Evolutionary conservation across 2,797 vertebrate species (phyloP), one percentile per base, ranked within the genome.

Genomic region (Poecilia gillii): DNA sequence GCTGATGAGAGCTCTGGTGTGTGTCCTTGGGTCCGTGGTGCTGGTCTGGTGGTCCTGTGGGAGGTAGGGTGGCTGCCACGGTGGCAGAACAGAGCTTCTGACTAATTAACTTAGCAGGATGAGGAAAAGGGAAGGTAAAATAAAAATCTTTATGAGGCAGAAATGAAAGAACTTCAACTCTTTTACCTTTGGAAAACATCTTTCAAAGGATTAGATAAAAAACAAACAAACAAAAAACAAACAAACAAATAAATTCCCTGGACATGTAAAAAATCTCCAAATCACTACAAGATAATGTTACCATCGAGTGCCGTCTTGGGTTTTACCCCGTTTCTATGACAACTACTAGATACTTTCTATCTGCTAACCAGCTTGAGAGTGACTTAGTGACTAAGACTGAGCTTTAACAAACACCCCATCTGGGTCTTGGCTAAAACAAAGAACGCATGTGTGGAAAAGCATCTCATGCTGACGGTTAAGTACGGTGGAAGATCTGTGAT

Each of bases 1-100:
- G 75, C 74, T 93, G 90, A 88, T 85, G 89, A 87, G 87, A 81
- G 87, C 80, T 92, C 91, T 93, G 92, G 81, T 92, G 87, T 90
- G 85, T 91, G 90, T 93, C 88, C 83, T 72, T 11, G 2, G 81
- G 79, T 85, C 83, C 75, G 6, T 49, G 55, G 75, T 62, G 75
- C 77, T 75, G 81, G 28, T 85, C 73, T 72, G 77, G 81, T 41
- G 66, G 76, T 87, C 85, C 75, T 80, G 28, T 4, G 77, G 70
- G 85, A 80, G 55, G 45, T 1, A 74, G 39, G 73, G 74, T 31
- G 77, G 76, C 76, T 73, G 77, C 76, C 45, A 81, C 78, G 84
- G 84, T 13, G 46, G 71, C 25, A 55, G 83, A 85, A 84, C 71
- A 76, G 78, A 81, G 46, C 51, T 74, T 72, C 47, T n/a, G 80